A percentile compares a stretch with the other conserved stretches of the same genome.
phyloP scores from a whole-genome alignment of 64 coral and sea anemone species.

The Acropora yongei region DNA sequence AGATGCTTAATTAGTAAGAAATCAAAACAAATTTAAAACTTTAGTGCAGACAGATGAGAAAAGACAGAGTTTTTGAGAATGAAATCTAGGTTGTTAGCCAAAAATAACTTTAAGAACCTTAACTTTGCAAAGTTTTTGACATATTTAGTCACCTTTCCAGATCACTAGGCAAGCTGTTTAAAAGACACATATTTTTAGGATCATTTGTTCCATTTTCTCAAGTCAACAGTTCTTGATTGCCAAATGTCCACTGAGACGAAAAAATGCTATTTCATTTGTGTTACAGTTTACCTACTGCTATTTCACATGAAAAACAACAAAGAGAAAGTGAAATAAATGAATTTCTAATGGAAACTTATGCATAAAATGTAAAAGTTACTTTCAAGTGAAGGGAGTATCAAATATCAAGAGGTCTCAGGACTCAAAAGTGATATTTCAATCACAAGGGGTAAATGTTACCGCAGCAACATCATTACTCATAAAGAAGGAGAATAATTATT shows the following conservation, averaged over 20 bases:
- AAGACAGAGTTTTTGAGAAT: background rate
- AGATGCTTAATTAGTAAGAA: background rate
- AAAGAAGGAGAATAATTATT: no score
- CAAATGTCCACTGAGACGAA: background rate
- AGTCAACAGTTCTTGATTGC: background rate
- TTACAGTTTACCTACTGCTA: no score
- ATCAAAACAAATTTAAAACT: background rate
- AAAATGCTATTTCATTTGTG: background rate
- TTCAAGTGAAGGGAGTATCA: background rate
- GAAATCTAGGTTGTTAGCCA: background rate
- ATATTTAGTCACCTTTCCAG: constrained; percentile 27
- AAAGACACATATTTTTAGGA: background rate
- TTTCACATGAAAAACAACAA: no score
- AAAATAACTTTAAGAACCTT: background rate
- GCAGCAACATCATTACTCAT: no score
- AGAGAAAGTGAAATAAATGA: no score
- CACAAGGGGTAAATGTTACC: background rate
- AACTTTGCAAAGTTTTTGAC: background rate
- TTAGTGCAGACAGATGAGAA: background rate
- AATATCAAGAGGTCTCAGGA: background rate
- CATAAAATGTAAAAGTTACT: no score
- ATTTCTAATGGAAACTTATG: no score
- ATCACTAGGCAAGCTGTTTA: constrained; percentile 21
- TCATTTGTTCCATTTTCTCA: background rate
- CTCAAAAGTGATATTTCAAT: background rate